Evolutionary conservation across 37 sponge, comb jelly and placozoan species (phyloP).

Genomic region (Eunapius fragilis): DNA sequence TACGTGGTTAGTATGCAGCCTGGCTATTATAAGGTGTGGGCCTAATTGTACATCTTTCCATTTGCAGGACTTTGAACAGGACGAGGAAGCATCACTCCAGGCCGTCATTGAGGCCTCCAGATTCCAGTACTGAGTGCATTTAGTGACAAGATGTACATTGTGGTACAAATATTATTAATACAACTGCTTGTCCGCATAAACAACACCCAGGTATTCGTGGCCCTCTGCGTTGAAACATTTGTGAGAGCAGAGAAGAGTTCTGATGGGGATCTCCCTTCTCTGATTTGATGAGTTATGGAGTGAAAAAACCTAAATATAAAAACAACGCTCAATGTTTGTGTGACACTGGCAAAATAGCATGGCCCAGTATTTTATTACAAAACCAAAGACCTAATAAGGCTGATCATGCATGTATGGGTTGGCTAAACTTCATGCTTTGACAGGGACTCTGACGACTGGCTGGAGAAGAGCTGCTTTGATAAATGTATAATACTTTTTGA

Average conservation of each 20-base stretch:
- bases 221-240: slow-evolving; percentile 15
- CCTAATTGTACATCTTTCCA: not conserved
- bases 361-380: too few species aligned
- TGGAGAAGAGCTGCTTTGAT: too few species aligned
- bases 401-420: too few species aligned
- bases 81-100: slow-evolving; percentile 64
- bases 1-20: slow-evolving; percentile 67
- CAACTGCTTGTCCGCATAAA: not conserved
- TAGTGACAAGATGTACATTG: not conserved
- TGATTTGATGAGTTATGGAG: not conserved
- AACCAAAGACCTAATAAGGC: too few species aligned
- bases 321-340: too few species aligned
- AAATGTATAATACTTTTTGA: too few species aligned
- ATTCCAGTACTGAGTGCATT: not conserved
- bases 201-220: slow-evolving; percentile 14
- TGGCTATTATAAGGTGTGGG: not conserved
- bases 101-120: slow-evolving; percentile 54
- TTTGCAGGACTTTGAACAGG: slow-evolving; percentile 66
- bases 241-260: slow-evolving; percentile 9
- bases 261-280: slow-evolving; percentile 2
- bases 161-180: not conserved
- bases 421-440: too few species aligned
- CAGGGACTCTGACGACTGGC: too few species aligned
- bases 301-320: not conserved
- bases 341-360: too few species aligned